phyloP scores from a whole-genome alignment of 2,113 vertebrate species.

The Syrmaticus mikado region DNA sequence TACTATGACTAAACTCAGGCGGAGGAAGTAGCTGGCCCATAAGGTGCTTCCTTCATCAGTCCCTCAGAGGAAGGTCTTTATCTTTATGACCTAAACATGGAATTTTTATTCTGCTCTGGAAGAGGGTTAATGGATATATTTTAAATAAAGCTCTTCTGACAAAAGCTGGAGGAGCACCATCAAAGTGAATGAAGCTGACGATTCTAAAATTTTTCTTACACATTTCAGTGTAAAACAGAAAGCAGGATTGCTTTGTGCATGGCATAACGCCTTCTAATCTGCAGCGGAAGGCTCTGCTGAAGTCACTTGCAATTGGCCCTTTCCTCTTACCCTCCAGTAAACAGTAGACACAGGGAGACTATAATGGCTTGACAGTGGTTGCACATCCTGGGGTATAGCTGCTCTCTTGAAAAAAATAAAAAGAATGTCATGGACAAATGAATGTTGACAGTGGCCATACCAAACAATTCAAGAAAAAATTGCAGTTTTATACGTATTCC shows the following conservation, averaged over 20 bases:
- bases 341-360: slow-evolving; percentile 48
- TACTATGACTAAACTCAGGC: slow-evolving; percentile 42
- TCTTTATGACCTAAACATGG: slow-evolving; percentile 31
- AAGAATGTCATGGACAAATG: slow-evolving; percentile 65
- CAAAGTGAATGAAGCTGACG: slow-evolving; percentile 39
- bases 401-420: neutral
- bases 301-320: slow-evolving; percentile 63
- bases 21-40: slow-evolving; percentile 6
- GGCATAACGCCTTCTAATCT: neutral
- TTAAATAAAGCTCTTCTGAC: slow-evolving; percentile 10
- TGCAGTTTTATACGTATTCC: slow-evolving; percentile 59
- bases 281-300: slow-evolving; percentile 23
- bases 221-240: neutral
- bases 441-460: slow-evolving; percentile 68
- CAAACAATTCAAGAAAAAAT: slow-evolving; percentile 61
- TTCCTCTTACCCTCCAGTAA: slow-evolving; percentile 71
- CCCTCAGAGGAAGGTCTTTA: slow-evolving; percentile 19
- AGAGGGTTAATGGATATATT: neutral
- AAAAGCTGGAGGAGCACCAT: neutral
- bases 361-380: slow-evolving; percentile 61
- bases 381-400: slow-evolving; percentile 54
- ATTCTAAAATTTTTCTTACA: slow-evolving; percentile 14
- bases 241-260: neutral
- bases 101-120: slow-evolving; percentile 4
- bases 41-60: slow-evolving; percentile 1